Evolutionary conservation across 2,113 vertebrate genomes (phyloP), one percentile per base, ranked within the genome.

Genomic region (Panthera leo): DNA sequence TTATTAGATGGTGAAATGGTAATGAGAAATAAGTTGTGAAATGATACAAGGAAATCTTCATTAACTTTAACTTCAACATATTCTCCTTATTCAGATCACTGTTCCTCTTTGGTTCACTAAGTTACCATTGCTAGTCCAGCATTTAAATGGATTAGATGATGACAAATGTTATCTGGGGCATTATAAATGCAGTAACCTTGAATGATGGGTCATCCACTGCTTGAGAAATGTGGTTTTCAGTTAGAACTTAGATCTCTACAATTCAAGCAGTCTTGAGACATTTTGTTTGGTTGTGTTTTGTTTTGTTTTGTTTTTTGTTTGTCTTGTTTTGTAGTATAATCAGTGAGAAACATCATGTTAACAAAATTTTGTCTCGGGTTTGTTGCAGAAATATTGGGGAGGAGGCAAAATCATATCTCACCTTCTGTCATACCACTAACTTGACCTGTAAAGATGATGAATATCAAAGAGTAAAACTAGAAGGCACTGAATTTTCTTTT

Each of bases 401-500:
- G 2, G 10, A 25, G 73, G 7, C 3, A 83, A 63, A 91, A 70
- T 93, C 16, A 34, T 91, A 88, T 61, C 63, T 86, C 45, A 14
- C 67, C 45, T 85, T 97, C 71, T 89, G 15, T 34, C 67, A 80
- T 83, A 42, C 1, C 11, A 82, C 45, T 25, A 3, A 84, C 48
- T 94, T 94, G 75, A 13, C 31, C 34, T 95, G 45, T 51, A 75
- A 45, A 93, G 68, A 95, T 92, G 70, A 96, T 51, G 16, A 87
- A 92, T 86, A 48, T 53, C 68, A 48, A 94, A 63, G 19, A 63
- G 34, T 80, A 80, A 73, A 96, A 18, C 58, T 80, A 92, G 25
- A 93, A 94, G 68, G 61, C 55, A 78, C 1, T 85, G 90, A 89
- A 89, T 78, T 97, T 97, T 94, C 48, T 93, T 96, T 97, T 78